These are phyloP conservation scores for Amblyopsis rosae DNA, from an alignment of 2,113 vertebrate species.

Conservation along the genomic window DNA sequence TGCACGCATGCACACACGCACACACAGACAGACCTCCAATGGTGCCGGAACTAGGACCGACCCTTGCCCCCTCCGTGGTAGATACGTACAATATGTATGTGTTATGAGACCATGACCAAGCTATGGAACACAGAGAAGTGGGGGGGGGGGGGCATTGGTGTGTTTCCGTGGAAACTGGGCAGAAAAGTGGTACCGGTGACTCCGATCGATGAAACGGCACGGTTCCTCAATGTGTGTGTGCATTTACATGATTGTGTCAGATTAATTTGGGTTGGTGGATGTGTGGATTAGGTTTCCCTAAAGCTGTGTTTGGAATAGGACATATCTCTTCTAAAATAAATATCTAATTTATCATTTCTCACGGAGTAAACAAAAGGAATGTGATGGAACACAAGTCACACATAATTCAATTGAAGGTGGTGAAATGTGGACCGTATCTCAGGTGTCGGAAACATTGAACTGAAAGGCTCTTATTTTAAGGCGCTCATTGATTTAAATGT, in stretches of 20 bases:
- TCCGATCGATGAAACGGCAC: background rate
- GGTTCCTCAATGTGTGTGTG: background rate
- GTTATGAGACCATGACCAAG: constrained; percentile 33
- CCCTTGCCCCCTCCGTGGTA: constrained; percentile 46
- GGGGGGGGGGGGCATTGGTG: constrained; percentile 23
- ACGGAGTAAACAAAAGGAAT: too few species aligned
- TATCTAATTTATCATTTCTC: too few species aligned
- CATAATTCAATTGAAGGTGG: too few species aligned
- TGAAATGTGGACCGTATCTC: background rate
- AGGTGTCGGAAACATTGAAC: background rate
- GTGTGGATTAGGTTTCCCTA: background rate
- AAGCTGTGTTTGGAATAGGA: too few species aligned
- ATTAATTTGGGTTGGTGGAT: background rate
- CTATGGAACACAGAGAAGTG: constrained; percentile 14
- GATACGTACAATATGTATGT: constrained; percentile 41
- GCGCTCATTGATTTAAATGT: background rate
- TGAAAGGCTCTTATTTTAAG: background rate
- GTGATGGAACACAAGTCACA: too few species aligned
- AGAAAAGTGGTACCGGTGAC: background rate
- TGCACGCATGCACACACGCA: constrained; percentile 38
- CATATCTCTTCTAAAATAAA: too few species aligned
- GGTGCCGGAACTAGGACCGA: constrained; percentile 55
- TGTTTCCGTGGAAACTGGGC: constrained; percentile 26
- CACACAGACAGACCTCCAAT: background rate
- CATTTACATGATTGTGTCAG: background rate